Percentiles rank a stretch among this genome's conserved stretches.
phyloP scores from a whole-genome alignment of 2,113 vertebrate genomes.

The Sitta europaea region DNA sequence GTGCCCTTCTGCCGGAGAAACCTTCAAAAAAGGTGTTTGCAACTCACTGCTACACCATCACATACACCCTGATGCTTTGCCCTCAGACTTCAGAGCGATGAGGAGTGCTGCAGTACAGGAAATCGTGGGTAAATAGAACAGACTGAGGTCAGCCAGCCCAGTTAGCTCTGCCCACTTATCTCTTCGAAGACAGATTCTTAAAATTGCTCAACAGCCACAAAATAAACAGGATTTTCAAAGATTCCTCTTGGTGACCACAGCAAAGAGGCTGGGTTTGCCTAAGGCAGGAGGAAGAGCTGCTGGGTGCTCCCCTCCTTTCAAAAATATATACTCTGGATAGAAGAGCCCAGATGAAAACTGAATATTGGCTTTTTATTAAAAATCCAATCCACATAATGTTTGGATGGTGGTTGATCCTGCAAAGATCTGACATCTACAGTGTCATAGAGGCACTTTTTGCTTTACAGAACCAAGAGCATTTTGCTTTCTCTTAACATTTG shows the following conservation, averaged over 20 bases:
- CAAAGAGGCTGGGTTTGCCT: background rate
- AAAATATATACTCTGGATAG: background rate
- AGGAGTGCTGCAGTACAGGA: background rate
- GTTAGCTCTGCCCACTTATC: background rate
- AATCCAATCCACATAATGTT: background rate
- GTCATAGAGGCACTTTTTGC: background rate
- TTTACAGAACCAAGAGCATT: background rate
- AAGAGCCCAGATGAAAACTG: background rate
- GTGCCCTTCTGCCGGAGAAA: background rate
- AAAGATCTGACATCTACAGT: background rate
- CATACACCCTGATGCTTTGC: background rate
- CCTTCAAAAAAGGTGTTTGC: background rate
- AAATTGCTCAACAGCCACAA: background rate
- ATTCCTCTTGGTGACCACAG: background rate
- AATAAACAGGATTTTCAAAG: background rate
- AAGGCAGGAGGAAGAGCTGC: background rate
- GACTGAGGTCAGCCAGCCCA: background rate
- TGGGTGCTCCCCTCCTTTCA: background rate
- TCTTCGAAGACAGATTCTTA: background rate
- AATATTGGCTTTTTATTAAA: background rate
- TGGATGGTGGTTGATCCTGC: background rate
- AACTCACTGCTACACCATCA: background rate
- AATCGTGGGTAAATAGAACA: fast-evolving
- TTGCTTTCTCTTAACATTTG: background rate
- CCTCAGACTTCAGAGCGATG: background rate